phyloP scores from a whole-genome alignment of 2,113 vertebrate species.

The Cryptotis parvus region DNA sequence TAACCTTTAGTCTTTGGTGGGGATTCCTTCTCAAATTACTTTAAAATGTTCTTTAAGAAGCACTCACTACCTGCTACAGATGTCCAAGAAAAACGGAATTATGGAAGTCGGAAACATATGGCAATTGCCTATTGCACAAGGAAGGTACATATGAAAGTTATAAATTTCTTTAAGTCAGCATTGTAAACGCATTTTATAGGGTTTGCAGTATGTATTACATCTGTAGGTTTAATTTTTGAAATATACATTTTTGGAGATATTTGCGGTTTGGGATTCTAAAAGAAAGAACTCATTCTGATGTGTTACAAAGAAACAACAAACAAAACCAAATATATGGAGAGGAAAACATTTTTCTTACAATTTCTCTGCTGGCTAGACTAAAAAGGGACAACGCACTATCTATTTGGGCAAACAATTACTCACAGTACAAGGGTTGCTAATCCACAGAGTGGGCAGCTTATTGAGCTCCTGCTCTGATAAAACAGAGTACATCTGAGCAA shows the following conservation, averaged over 20 bases:
- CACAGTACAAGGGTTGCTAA: slow-evolving; percentile 66
- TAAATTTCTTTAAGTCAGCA: slow-evolving; percentile 90
- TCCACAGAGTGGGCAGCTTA: background rate
- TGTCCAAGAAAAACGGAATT: slow-evolving; percentile 90
- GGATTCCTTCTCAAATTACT: slow-evolving; percentile 88
- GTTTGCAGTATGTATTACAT: slow-evolving; percentile 90
- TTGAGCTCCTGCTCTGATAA: background rate
- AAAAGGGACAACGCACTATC: slow-evolving; percentile 85
- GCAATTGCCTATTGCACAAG: slow-evolving; percentile 87
- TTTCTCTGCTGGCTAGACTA: slow-evolving; percentile 69
- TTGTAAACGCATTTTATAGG: slow-evolving; percentile 91
- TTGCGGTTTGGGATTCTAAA: slow-evolving; percentile 81
- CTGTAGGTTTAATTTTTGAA: slow-evolving; percentile 89
- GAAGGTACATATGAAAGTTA: slow-evolving; percentile 91
- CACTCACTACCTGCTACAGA: slow-evolving; percentile 90
- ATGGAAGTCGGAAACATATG: slow-evolving; percentile 90
- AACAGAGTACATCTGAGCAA: slow-evolving; percentile 54
- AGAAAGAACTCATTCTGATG: slow-evolving; percentile 78
- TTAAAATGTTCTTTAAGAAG: slow-evolving; percentile 87
- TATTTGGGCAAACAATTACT: slow-evolving; percentile 83
- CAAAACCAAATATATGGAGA: slow-evolving; percentile 76
- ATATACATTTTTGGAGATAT: slow-evolving; percentile 86
- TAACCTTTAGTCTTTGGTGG: slow-evolving; percentile 82
- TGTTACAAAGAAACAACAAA: slow-evolving; percentile 52
- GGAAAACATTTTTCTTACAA: slow-evolving; percentile 41